Evolutionary conservation across 2,888 invertebrate genomes (phyloP).

Genomic region (Aleiodes alternator): DNA sequence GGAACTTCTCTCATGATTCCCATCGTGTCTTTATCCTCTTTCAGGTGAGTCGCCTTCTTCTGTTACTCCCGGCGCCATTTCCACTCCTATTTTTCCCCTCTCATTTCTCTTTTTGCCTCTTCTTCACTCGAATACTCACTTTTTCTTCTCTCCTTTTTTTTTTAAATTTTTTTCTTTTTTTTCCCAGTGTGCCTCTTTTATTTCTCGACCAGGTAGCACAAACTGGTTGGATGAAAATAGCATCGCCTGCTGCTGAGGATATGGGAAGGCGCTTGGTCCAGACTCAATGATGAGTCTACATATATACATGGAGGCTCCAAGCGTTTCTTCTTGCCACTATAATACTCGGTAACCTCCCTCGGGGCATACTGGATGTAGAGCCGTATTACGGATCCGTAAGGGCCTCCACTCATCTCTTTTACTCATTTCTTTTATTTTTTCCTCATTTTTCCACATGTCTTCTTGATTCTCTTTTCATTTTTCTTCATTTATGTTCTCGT

Average conservation of each 20-base stretch:
- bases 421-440: background rate
- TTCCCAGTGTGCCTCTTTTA: conserved; percentile 9
- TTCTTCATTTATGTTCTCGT: conserved; percentile 8
- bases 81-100: conserved; percentile 37
- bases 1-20: conserved; percentile 37
- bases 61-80: conserved; percentile 34
- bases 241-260: conserved; percentile 53
- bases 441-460: background rate
- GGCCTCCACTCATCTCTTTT: conserved; percentile 13
- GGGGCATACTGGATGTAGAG: conserved; percentile 25
- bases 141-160: conserved; percentile 1
- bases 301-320: conserved; percentile 15
- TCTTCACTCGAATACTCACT: conserved; percentile 28
- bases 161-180: background rate
- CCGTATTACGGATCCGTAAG: conserved; percentile 28
- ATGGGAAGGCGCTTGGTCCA: conserved; percentile 45
- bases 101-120: conserved; percentile 4
- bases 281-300: conserved; percentile 56
- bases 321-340: conserved; percentile 27
- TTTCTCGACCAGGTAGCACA: conserved; percentile 39
- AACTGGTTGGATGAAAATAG: conserved; percentile 60
- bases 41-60: conserved; percentile 45
- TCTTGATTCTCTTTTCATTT: background rate
- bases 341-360: conserved; percentile 35
- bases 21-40: conserved; percentile 37